A percentile compares a stretch with the other conserved stretches of the same genome.
Conservation (phyloP, 2,888 invertebrate species). For the Galeruca laticollis region DNA sequence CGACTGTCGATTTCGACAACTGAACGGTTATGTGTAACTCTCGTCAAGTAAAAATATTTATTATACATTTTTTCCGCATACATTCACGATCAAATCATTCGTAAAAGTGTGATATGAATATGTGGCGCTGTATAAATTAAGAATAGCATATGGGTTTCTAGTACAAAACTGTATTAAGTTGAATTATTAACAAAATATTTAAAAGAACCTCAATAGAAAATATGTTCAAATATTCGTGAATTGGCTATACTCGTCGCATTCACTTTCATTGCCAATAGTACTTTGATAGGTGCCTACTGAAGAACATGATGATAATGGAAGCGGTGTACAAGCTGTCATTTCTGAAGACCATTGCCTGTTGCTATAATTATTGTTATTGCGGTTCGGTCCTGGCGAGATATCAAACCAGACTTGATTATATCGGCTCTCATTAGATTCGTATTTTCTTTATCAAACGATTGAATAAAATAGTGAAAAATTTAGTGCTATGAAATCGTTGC, state of each 20-base stretch:
- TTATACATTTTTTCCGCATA: slow-evolving; percentile 12
- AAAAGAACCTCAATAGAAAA: slow-evolving; percentile 14
- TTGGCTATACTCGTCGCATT: slow-evolving; percentile 15
- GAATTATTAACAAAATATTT: slow-evolving; percentile 7
- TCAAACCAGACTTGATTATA: too few relatives aligned
- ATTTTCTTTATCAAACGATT: too few relatives aligned
- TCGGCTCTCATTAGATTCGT: too few relatives aligned
- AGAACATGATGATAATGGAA: slow-evolving; percentile 7
- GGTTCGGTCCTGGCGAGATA: too few relatives aligned
- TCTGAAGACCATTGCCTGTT: slow-evolving; percentile 12
- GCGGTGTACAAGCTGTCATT: slow-evolving; percentile 9
- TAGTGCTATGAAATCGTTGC: too few relatives aligned
- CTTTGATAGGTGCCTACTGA: slow-evolving; percentile 7
- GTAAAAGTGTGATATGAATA: slow-evolving; percentile 13
- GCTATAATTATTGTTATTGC: not conserved
- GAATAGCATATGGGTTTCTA: slow-evolving; percentile 3
- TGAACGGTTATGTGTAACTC: slow-evolving; percentile 14
- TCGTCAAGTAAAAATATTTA: slow-evolving; percentile 10
- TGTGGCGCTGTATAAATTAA: slow-evolving; percentile 9
- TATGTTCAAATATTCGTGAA: not conserved
- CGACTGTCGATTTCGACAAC: slow-evolving; percentile 17
- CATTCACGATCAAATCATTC: slow-evolving; percentile 16
- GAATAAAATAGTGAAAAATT: too few relatives aligned
- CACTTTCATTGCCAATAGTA: slow-evolving; percentile 9
- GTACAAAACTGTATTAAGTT: slow-evolving; percentile 15